Evolutionary conservation across 2,113 vertebrate species (phyloP).

Genomic region (Podiceps cristatus): DNA sequence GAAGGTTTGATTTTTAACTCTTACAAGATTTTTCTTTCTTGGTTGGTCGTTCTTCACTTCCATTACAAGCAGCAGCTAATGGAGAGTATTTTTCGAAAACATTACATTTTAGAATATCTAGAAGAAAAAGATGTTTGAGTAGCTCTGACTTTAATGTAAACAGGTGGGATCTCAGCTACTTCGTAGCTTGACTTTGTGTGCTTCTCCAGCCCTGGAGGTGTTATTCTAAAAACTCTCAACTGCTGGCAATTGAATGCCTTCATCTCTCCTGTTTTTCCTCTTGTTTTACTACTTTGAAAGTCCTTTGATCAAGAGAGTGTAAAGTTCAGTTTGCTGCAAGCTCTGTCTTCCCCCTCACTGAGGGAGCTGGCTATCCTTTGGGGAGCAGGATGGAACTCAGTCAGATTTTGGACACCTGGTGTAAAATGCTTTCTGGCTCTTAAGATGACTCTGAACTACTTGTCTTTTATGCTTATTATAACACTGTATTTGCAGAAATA

Average conservation of each 20-base stretch:
- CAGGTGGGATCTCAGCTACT: too few relatives aligned
- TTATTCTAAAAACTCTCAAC: neutral
- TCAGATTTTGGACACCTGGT: neutral
- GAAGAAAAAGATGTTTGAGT: neutral
- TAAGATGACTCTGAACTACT: neutral
- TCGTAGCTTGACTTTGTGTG: neutral
- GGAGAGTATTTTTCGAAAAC: neutral
- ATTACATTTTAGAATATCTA: neutral
- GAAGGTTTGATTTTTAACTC: neutral
- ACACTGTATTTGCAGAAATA: neutral
- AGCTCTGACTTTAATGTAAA: neutral
- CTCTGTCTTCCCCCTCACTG: neutral
- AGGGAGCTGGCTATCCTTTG: neutral
- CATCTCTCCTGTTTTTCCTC: neutral
- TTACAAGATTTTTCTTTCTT: neutral
- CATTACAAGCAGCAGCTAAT: neutral
- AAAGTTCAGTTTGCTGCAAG: neutral
- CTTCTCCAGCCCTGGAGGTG: neutral
- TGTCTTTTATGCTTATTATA: neutral
- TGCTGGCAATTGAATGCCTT: neutral
- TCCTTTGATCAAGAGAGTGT: neutral
- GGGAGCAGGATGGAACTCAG: neutral
- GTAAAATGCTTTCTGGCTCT: neutral
- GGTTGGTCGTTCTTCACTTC: neutral
- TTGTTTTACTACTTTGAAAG: neutral